Base-by-base conservation (phyloP, 2,797 vertebrate genomes). In the Clangula hyemalis region DNA sequence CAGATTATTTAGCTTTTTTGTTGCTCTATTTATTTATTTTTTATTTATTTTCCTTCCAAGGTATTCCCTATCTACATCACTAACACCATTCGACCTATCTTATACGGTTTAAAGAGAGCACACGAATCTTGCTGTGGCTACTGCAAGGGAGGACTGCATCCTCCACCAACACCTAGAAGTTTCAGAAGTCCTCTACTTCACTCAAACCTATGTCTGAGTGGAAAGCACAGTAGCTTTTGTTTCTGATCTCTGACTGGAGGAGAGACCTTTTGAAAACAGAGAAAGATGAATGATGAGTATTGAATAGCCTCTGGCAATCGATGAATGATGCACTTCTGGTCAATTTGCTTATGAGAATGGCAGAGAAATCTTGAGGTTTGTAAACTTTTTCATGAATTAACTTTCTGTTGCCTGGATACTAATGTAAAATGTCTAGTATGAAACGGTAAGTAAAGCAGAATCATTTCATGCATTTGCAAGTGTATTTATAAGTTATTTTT, bases 321-420 rank as follows among this genome's bases (percentile, higher is more conserved):
- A 43, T 30, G 69, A 80, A 72, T 62, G 62, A 78, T 1, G 2
- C 30, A 62, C 20, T 85, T 75, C 15, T 66, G 12, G 45, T 87
- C 79, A 68, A 70, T 92, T 80, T 93, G 58, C 66, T 87, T 85
- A 36, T 14, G 30, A 74, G 27, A 8, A 4, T 10, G 34, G 27
- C 80, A 51, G 19, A 62, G 5, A 25, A 89, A 69, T 85, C 43
- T 60, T 83, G 30, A 90, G 62, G 87, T 85, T 57, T 38, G 30
- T 56, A 34, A 95, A 87, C 41, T 73, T 86, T 93, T 75, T 76
- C 76, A 84, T 78, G 69, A 92, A 83, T 90, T 89, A 87, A 95
- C 64, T 94, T 94, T 74, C 84, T 90, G 92, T 94, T 96, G 90
- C 89, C 61, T 92, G 73, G 85, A 92, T 93, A 85, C 73, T 72